Evolutionary conservation across 2,113 vertebrate genomes (phyloP).

Genomic region (Phalacrocorax carbo): DNA sequence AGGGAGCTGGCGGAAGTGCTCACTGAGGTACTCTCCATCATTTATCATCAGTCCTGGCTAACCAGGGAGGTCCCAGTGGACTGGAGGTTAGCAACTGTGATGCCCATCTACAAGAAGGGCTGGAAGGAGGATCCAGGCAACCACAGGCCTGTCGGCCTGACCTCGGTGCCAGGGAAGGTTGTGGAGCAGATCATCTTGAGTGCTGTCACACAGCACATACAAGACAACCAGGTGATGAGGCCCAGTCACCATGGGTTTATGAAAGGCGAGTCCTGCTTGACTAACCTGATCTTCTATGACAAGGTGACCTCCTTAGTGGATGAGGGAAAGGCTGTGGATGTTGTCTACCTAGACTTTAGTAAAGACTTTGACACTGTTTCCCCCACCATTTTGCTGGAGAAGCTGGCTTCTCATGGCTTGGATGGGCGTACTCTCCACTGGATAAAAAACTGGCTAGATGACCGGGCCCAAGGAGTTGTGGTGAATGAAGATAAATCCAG

Average conservation of each 20-base stretch:
- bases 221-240: neutral
- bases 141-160: neutral
- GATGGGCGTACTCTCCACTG: neutral
- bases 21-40: neutral
- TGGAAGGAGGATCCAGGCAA: neutral
- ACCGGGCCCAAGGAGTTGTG: neutral
- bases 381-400: neutral
- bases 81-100: neutral
- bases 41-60: neutral
- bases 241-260: neutral
- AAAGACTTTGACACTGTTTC: neutral
- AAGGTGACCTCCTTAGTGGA: neutral
- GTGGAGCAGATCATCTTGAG: neutral
- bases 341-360: neutral
- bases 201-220: neutral
- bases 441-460: neutral
- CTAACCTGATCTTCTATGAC: no score
- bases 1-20: neutral
- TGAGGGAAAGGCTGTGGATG: neutral
- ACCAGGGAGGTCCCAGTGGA: neutral
- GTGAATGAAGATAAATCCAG: neutral
- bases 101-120: neutral
- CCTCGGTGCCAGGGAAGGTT: neutral
- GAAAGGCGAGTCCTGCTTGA: no score
- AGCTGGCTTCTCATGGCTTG: neutral